Evolutionary conservation across 23 tunicate genomes (phyloP).

Genomic region (Styela plicata): DNA sequence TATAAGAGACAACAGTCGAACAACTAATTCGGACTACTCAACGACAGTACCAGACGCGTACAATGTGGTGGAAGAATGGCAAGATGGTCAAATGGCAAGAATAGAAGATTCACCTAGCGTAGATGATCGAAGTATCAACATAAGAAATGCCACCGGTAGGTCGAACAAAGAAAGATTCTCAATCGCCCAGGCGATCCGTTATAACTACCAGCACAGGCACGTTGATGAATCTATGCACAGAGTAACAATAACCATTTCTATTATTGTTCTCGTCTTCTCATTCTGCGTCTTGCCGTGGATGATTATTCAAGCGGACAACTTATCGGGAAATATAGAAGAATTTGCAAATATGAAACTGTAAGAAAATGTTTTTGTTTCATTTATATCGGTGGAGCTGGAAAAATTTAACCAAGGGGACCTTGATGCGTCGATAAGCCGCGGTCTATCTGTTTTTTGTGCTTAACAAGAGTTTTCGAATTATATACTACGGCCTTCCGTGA

Average conservation of each 20-base stretch:
- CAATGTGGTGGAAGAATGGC: too few relatives aligned
- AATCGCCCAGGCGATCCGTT: neutral
- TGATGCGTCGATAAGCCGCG: too few relatives aligned
- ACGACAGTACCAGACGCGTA: neutral
- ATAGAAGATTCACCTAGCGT: neutral
- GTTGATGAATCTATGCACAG: neutral
- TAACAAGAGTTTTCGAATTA: too few relatives aligned
- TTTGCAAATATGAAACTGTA: neutral
- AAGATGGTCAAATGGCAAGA: neutral
- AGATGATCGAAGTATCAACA: neutral
- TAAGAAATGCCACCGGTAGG: too few relatives aligned
- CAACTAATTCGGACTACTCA: neutral
- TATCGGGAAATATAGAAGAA: neutral
- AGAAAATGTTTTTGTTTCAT: too few relatives aligned
- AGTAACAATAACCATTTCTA: neutral
- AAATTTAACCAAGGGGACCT: too few relatives aligned
- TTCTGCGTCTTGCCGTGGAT: conserved; percentile 41
- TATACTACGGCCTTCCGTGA: too few relatives aligned
- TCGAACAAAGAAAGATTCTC: neutral
- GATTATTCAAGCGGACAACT: conserved; percentile 26
- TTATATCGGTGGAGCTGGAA: too few relatives aligned
- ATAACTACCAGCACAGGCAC: neutral
- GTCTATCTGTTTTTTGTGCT: too few relatives aligned
- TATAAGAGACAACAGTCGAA: neutral
- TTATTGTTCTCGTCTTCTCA: conserved; percentile 20